A percentile compares a stretch with the other conserved stretches of the same genome.
Conservation (phyloP, 2,113 vertebrate genomes). For the Corythoichthys haematopterus region DNA sequence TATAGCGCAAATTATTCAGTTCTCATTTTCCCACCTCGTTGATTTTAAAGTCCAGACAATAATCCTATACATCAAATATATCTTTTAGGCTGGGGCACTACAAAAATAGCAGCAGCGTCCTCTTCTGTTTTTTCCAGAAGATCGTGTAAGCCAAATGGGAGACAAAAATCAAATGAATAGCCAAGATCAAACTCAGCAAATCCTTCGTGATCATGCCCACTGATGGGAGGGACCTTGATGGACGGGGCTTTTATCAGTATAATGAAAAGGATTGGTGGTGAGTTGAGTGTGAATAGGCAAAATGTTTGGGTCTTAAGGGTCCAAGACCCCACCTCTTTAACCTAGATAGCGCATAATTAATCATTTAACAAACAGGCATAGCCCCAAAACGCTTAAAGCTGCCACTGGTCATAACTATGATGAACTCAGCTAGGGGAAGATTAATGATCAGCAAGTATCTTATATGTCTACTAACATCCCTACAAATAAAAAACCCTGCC, state of each 20-base stretch:
- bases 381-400: too few species aligned
- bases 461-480: too few species aligned
- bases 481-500: too few species aligned
- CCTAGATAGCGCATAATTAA: too few species aligned
- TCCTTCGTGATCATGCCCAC: constrained; percentile 1
- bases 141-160: not conserved
- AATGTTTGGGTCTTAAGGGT: not conserved
- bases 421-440: too few species aligned
- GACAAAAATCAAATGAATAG: not conserved
- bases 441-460: too few species aligned
- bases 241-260: not conserved
- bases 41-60: not conserved
- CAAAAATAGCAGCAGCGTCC: not conserved
- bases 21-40: not conserved
- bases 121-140: not conserved
- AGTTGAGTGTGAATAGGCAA: not conserved
- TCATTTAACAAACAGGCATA: too few species aligned
- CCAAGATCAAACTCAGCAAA: not conserved
- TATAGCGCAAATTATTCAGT: not conserved
- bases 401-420: too few species aligned
- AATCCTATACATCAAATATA: not conserved
- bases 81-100: not conserved
- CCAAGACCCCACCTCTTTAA: not conserved
- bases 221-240: not conserved
- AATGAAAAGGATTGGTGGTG: not conserved